Evolutionary conservation across 2,888 invertebrate genomes (phyloP).

Genomic region (Belgica antarctica): DNA sequence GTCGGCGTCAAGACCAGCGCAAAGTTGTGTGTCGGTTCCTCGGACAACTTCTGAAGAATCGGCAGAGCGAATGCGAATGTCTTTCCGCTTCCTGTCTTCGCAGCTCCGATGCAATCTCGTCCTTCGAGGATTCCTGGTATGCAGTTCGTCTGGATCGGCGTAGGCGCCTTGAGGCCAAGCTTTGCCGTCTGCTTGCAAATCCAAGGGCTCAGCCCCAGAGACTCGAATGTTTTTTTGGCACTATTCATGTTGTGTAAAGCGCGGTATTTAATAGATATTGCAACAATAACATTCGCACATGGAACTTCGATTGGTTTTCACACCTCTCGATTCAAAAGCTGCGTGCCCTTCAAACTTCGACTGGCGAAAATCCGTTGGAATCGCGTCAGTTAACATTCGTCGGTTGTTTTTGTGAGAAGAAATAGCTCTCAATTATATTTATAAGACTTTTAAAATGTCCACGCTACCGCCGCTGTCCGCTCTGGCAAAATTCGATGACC

Average conservation of each 20-base stretch:
- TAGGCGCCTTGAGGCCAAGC: constrained; percentile 73
- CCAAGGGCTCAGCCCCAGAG: constrained; percentile 70
- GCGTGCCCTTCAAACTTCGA: too few relatives aligned
- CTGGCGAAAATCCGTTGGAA: too few relatives aligned
- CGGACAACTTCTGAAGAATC: constrained; percentile 83
- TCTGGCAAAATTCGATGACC: constrained; percentile 70
- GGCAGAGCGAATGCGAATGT: constrained; percentile 96
- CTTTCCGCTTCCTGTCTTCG: constrained; percentile 97
- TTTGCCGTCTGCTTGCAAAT: constrained; percentile 67
- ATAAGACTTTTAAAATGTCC: not conserved
- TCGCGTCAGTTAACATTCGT: too few relatives aligned
- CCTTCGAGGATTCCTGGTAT: constrained; percentile 76
- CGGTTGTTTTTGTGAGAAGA: too few relatives aligned
- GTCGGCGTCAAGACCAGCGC: constrained; percentile 94
- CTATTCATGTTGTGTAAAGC: not conserved
- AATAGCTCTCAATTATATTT: too few relatives aligned
- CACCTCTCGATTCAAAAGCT: too few relatives aligned
- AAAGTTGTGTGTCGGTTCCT: constrained; percentile 95
- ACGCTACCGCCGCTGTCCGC: constrained; percentile 57
- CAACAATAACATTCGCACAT: too few relatives aligned
- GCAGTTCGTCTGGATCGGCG: constrained; percentile 78
- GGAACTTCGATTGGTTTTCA: too few relatives aligned
- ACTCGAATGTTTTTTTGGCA: constrained; percentile 56
- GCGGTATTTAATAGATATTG: not conserved
- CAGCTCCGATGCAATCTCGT: constrained; percentile 89